Percentiles rank a stretch among this genome's conserved stretches.
These are phyloP conservation scores for Ceratosolen fusciceps DNA, from an alignment of 1,140 invertebrate species.

Conservation along the genomic window DNA sequence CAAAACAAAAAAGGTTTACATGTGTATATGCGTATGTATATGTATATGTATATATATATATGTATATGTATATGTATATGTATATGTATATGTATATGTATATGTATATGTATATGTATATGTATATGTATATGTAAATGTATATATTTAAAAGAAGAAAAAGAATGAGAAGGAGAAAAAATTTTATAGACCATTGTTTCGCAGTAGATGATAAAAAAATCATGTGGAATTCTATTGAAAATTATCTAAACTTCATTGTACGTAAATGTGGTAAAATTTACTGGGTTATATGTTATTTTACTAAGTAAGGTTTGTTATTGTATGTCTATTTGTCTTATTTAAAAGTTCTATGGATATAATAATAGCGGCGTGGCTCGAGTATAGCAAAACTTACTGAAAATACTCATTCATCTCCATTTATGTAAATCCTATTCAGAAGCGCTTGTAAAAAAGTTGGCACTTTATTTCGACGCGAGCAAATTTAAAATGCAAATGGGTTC, in stretches of 20 bases:
- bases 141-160: no score
- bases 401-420: not conserved
- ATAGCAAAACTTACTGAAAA: slow-evolving; percentile 4
- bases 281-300: not conserved
- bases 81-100: no score
- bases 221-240: not conserved
- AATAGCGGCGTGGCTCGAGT: not conserved
- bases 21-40: no score
- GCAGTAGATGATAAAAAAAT: no score
- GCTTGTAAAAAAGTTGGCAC: not conserved
- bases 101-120: no score
- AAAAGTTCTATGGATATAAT: slow-evolving; percentile 8
- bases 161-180: no score
- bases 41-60: no score
- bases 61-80: no score
- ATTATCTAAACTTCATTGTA: not conserved
- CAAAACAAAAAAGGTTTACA: no score
- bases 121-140: no score
- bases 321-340: slow-evolving; percentile 11
- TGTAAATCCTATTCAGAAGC: not conserved
- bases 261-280: not conserved
- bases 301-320: not conserved
- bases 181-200: no score
- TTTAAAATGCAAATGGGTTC: not conserved
- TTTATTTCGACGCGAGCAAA: not conserved